phyloP scores from a whole-genome alignment of 2,888 invertebrate species.

The Dasysyrphus albostriatus region DNA sequence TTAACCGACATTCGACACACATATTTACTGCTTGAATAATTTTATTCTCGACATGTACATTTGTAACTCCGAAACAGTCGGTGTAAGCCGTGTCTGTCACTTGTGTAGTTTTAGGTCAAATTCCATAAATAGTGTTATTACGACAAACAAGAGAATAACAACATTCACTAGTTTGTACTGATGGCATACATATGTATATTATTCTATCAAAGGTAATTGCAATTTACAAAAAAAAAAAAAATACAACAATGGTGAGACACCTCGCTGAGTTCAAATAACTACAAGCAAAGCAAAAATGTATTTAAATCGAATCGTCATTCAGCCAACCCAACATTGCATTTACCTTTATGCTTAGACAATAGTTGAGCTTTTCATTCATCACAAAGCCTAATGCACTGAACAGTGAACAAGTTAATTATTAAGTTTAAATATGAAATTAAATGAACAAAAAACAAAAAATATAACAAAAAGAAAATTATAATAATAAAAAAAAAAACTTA shows the following conservation, averaged over 20 bases:
- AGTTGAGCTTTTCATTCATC: constrained; percentile 45
- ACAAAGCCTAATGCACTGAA: constrained; percentile 36
- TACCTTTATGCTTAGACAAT: neutral
- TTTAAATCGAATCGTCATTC: constrained; percentile 28
- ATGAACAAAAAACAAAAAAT: constrained; percentile 17
- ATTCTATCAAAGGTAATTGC: constrained; percentile 46
- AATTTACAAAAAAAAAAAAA: constrained; percentile 19
- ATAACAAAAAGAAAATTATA: constrained; percentile 16
- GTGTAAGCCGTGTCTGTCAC: constrained; percentile 50
- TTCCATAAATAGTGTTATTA: constrained; percentile 67
- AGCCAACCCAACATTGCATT: neutral
- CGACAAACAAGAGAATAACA: constrained; percentile 66
- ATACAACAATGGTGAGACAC: constrained; percentile 51
- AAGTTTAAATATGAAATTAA: constrained; percentile 24
- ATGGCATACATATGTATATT: constrained; percentile 63
- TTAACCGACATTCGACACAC: neutral
- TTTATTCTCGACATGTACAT: neutral
- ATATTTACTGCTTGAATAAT: constrained; percentile 16
- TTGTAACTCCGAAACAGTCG: neutral
- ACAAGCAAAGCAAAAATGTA: constrained; percentile 5
- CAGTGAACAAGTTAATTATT: constrained; percentile 18
- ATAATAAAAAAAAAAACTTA: constrained; percentile 17
- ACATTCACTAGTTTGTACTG: constrained; percentile 57
- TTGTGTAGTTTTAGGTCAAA: constrained; percentile 72
- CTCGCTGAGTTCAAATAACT: constrained; percentile 41